phyloP scores from a whole-genome alignment of 1,140 invertebrate genomes.

The Pogonognathellus flavescens region DNA sequence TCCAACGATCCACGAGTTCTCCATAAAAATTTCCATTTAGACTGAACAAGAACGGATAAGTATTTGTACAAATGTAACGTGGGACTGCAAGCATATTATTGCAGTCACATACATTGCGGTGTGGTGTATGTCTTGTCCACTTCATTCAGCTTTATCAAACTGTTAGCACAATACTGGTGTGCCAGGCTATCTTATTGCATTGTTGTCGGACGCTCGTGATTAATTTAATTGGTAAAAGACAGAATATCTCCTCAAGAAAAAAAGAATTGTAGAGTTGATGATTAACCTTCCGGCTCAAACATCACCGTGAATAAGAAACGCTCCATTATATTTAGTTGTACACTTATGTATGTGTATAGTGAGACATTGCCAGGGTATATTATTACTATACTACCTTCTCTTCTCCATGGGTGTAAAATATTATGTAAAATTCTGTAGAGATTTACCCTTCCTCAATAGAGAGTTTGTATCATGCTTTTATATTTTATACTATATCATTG shows the following conservation, averaged over 20 bases:
- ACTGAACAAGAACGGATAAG: not conserved
- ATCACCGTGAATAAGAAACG: not conserved
- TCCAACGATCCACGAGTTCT: not conserved
- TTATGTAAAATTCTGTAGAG: not conserved
- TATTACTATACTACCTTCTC: too few species aligned
- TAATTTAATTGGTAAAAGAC: slow-evolving; percentile 23
- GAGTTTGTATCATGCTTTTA: too few species aligned
- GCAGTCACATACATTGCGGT: not conserved
- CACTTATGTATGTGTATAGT: not conserved
- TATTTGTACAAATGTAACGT: not conserved
- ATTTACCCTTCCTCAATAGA: not conserved
- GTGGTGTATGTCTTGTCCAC: slow-evolving; percentile 8
- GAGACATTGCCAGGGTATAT: too few species aligned
- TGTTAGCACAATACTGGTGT: not conserved
- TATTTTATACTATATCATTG: too few species aligned
- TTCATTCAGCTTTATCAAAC: slow-evolving; percentile 3
- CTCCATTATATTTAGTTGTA: not conserved
- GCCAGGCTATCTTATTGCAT: not conserved
- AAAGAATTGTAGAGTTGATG: not conserved
- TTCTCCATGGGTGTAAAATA: too few species aligned
- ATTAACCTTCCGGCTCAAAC: slow-evolving; percentile 8
- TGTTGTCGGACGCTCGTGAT: not conserved
- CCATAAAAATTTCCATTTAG: slow-evolving; percentile 13
- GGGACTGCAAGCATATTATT: not conserved
- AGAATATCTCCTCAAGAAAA: not conserved